Base-by-base conservation (phyloP, 2,113 vertebrate species). In the Platanista minor region DNA sequence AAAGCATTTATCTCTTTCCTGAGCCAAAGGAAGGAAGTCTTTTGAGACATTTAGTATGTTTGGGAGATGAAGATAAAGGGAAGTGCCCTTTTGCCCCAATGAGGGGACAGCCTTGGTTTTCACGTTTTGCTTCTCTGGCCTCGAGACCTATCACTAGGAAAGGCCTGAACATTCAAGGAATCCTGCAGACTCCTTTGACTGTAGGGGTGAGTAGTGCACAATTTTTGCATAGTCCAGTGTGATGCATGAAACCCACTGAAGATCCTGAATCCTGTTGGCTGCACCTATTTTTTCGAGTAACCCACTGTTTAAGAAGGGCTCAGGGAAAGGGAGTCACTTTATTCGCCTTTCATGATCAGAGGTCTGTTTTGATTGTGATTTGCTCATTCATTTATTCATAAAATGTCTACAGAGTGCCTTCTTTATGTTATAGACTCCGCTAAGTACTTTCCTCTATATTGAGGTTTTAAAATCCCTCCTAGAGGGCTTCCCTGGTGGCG, bases 21-120 rank as follows among this genome's bases (percentile, higher is more conserved):
- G 90, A 43, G 36, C 86, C 18, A 95, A 80, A 98, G 98, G 99
- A 98, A 99, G 97, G 96, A 97, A 96, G 92, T 31, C 66, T 94
- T 93, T 93, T n/a, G 84, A 66, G 88, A 83, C 27, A 0, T 1
- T 4, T 23, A 0, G 0, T 57, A 11, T 88, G 77, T 20, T 90
- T 67, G 95, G 78, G 77, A 86, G 78, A 92, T 83, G 36, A 78
- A 12, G 98, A 98, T 98, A 98, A 98, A 0, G 0, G 27, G 27
- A 67, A 74, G 17, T 21, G 3, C 2, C 36, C 25, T 95, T 96
- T 96, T 94, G 95, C 91, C 94, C 89, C 43, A 57, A 1, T 6
- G 1, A 64, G 72, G 81, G 62, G 85, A 72, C 83, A 95, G 94
- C 59, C 77, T 96, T 91, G 71, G 84, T 92, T 94, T 74, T 96